These are phyloP conservation scores for Calosoma granatense DNA, from an alignment of 1,140 invertebrate species.

Conservation along the genomic window DNA sequence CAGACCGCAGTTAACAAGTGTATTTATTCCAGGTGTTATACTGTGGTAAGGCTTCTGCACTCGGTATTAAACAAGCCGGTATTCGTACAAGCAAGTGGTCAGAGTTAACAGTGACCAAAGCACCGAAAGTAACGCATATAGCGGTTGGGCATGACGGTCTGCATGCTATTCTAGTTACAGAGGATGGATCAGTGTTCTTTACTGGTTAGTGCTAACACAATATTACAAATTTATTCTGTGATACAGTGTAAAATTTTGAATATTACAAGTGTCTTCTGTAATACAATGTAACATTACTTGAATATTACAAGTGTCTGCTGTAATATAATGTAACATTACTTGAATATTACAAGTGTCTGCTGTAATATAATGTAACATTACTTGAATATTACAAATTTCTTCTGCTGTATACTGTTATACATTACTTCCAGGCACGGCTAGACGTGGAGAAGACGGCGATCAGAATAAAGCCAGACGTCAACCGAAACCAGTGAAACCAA, in stretches of 20 bases:
- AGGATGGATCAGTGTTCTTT: slow-evolving; percentile 83
- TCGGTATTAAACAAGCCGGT: slow-evolving; percentile 58
- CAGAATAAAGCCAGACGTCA: slow-evolving; percentile 71
- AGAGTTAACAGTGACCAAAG: slow-evolving; percentile 65
- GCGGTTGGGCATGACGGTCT: slow-evolving; percentile 88
- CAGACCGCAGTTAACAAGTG: neutral
- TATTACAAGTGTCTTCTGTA: neutral
- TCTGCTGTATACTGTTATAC: no score
- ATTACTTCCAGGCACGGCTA: slow-evolving; percentile 69
- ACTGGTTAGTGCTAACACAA: slow-evolving; percentile 37
- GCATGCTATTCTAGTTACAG: slow-evolving; percentile 77
- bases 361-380: neutral
- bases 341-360: neutral
- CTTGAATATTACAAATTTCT: neutral
- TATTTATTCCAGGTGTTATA: slow-evolving; percentile 50
- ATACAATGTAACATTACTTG: no score
- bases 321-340: no score
- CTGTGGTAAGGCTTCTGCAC: slow-evolving; percentile 61
- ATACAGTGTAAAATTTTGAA: neutral
- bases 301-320: no score
- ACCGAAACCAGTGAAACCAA: slow-evolving; percentile 83
- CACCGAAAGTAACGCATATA: slow-evolving; percentile 64
- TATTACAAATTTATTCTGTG: neutral
- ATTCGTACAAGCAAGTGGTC: slow-evolving; percentile 56
- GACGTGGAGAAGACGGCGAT: slow-evolving; percentile 92